Evolutionary conservation across 2,888 invertebrate genomes (phyloP), one percentile per base, ranked within the genome.

Genomic region (Rhingia rostrata): DNA sequence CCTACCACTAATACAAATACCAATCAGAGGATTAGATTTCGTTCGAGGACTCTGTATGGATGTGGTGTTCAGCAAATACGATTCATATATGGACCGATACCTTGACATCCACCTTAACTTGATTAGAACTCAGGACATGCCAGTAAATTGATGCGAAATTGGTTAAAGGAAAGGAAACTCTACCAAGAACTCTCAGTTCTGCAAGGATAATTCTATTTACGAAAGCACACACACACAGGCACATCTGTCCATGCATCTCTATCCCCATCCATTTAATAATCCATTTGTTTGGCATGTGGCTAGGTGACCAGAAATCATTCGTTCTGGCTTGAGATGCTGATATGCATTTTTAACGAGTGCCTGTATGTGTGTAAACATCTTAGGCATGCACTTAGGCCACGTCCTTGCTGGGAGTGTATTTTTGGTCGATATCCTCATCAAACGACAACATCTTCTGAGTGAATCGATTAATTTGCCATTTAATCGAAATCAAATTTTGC

Each of bases 401-500:
- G 14, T 56, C 7, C 61, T 49, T 73, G 10, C 22, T 22, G 22
- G 22, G 22, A 22, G 22, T 61, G 47, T 12, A 32, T 9, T 30
- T 30, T 4, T n/a, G 22, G 14, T 37, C 51, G 4, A 64, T 41
- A 70, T 72, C 60, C 58, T 51, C 39, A 45, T 54, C 73, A 54
- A 32, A 30, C 30, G 10, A 49, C 41, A 63, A 64, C 51, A 58
- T 74, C 61, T 60, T 70, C n/a, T 60, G 64, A 45, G 4, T 49
- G 64, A 70, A 75, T 81, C 75, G 75, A 81, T 81, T 75, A 75
- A 75, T 75, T 81, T 75, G 75, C 69, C 37, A 75, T 81, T 75
- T 70, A 60, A 64, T 70, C 64, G 64, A 75, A 81, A 75, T 81
- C 81, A 64, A 64, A 70, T 70, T 70, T 75, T 14, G 49, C 39